Conservation (phyloP, 2,797 vertebrate species). For the Rhinophrynus dorsalis region DNA sequence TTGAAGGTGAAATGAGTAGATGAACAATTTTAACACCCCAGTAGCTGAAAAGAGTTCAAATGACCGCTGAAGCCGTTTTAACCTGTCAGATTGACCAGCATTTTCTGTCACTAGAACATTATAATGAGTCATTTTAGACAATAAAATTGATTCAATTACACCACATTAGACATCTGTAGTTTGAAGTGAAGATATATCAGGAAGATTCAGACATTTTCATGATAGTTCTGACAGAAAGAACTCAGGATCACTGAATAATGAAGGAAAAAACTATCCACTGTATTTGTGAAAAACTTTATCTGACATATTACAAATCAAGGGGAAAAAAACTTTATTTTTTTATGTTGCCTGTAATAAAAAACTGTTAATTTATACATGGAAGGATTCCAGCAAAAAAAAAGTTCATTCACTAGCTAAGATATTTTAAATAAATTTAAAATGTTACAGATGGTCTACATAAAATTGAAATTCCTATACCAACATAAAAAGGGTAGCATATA, state of each 20-base stretch:
- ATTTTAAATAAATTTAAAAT: no score
- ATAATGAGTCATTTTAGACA: conserved; percentile 73
- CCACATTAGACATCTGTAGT: conserved; percentile 68
- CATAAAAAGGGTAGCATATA: no score
- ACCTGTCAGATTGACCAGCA: conserved; percentile 79
- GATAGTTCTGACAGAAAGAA: conserved; percentile 16
- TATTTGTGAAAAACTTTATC: not conserved
- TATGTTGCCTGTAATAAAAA: not conserved
- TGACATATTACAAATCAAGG: not conserved
- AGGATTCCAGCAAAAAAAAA: no score
- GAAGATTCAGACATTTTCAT: conserved; percentile 54
- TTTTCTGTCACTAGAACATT: conserved; percentile 72
- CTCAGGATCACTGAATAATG: not conserved
- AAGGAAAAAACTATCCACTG: not conserved
- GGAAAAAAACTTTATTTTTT: not conserved
- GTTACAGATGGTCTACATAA: no score
- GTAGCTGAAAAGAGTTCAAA: conserved; percentile 75
- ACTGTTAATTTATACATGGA: not conserved
- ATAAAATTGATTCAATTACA: conserved; percentile 83
- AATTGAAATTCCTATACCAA: no score
- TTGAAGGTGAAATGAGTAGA: conserved; percentile 67
- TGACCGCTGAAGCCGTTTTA: conserved; percentile 75
- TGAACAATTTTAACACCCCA: conserved; percentile 69
- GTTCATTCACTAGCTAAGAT: no score
- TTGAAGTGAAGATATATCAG: conserved; percentile 63